Base-by-base conservation (phyloP, 2,888 invertebrate species). In the Caenorhabditis sp. region DNA sequence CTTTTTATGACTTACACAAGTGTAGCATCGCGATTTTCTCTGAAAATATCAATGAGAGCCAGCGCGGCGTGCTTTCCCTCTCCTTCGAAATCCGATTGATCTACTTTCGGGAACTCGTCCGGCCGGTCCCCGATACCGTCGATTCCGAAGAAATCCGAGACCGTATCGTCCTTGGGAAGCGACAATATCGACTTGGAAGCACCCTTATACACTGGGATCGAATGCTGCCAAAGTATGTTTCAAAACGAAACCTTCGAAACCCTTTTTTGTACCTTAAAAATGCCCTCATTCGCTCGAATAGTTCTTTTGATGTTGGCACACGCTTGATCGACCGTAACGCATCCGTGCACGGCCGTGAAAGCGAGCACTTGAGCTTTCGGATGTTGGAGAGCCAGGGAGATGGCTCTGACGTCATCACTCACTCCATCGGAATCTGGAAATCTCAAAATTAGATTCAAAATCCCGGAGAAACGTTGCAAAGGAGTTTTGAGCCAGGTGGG, bases 151-250 rank as follows among this genome's bases (percentile, higher is more conserved):
- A 77, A 83, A 43, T 66, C 62, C 3, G 77, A 77, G 4, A 77
- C 77, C 7, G 71, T 70, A 15, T 77, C 72, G 46, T 80, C 85
- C 41, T 78, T 78, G 13, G 80, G 71, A 8, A 77, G 53, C 6
- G 55, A 63, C 7, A 77, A 15, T 15, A 77, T 72, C 2, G 66
- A 66, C 20, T 72, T 72, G 7, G 59, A 50, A 6, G 89, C 85
- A 7, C 89, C 89, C 37, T 84, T 81, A 74, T 81, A 86, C 20
- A 89, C 83, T 1, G 88, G 89, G 11, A 89, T 84, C 58, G 81
- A 53, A n/a, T 26, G 11, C 66, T 75, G n/a, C n/a, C n/a, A n/a
- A n/a, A n/a, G n/a, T n/a, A n/a, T n/a, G n/a, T n/a, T n/a, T n/a
- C n/a, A n/a, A n/a, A n/a, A n/a, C n/a, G n/a, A n/a, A n/a, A n/a